Percentiles rank a stretch among this genome's conserved stretches.
These are phyloP conservation scores for Urocyon cinereoargenteus DNA, from an alignment of 2,797 vertebrate species.

Conservation along the genomic window DNA sequence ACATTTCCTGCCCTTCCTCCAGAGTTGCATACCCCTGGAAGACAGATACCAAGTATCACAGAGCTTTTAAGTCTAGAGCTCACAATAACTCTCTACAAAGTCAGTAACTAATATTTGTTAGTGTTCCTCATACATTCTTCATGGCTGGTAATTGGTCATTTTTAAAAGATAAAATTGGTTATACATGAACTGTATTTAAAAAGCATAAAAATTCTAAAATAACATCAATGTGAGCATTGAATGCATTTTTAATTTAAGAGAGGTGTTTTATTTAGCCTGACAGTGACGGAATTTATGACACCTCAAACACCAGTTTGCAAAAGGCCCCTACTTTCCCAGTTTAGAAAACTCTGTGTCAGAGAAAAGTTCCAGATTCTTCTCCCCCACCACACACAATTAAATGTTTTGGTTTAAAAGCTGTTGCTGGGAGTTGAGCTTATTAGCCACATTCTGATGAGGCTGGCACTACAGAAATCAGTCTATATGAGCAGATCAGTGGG, in stretches of 20 bases:
- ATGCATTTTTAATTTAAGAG: background rate
- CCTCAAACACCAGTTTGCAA: background rate
- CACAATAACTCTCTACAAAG: background rate
- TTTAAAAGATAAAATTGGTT: constrained; percentile 18
- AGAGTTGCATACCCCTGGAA: background rate
- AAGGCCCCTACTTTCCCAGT: background rate
- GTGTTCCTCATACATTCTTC: background rate
- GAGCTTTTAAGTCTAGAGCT: background rate
- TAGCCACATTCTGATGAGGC: background rate
- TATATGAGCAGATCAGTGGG: rapidly evolving
- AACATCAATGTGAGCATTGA: background rate
- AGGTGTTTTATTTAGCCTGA: background rate
- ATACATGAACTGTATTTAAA: background rate
- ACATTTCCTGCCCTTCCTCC: background rate
- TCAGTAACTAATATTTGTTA: background rate
- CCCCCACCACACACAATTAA: background rate
- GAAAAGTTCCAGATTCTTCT: background rate
- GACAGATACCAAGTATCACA: background rate
- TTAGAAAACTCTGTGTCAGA: background rate
- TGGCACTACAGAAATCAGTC: background rate
- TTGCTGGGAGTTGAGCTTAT: background rate
- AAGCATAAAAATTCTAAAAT: background rate
- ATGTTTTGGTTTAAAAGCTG: background rate
- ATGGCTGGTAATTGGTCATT: background rate
- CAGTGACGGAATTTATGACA: background rate